Evolutionary conservation across 2,888 invertebrate genomes (phyloP).

Genomic region (Parochlus steinenii): DNA sequence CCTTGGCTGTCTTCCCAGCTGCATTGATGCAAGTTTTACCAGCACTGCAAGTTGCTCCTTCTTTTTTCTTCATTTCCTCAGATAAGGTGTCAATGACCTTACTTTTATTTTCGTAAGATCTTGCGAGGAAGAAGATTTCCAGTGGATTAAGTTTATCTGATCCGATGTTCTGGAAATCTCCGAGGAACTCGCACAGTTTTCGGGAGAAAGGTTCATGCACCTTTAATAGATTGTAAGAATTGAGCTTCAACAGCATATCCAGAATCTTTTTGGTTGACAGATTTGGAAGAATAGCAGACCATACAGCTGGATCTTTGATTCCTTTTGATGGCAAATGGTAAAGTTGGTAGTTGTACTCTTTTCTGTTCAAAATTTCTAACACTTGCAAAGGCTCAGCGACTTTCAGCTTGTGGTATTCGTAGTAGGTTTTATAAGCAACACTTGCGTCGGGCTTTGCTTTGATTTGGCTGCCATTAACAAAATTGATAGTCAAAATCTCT

Average conservation of each 20-base stretch:
- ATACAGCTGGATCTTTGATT: slow-evolving; percentile 1
- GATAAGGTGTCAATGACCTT: neutral
- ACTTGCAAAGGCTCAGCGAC: too few species aligned
- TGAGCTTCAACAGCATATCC: neutral
- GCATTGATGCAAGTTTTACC: too few species aligned
- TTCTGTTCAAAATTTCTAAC: neutral
- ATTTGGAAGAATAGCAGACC: slow-evolving; percentile 5
- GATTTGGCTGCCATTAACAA: too few species aligned
- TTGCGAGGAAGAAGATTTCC: neutral
- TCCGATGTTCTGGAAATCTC: neutral
- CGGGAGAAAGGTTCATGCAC: slow-evolving; percentile 3
- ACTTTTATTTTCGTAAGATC: neutral
- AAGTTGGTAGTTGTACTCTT: slow-evolving; percentile 2
- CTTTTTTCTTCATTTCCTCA: neutral
- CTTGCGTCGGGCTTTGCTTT: too few species aligned
- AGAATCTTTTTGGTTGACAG: slow-evolving; percentile 1
- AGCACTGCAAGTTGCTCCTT: neutral
- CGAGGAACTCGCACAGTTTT: slow-evolving; percentile 2
- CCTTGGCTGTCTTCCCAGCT: too few species aligned
- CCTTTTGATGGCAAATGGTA: neutral
- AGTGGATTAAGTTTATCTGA: slow-evolving; percentile 7
- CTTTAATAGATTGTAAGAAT: slow-evolving; percentile 1
- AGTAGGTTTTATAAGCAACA: too few species aligned
- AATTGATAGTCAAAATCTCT: too few species aligned
- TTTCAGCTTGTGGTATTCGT: too few species aligned